These are phyloP conservation scores for Heliothis virescens DNA, from an alignment of 1,140 invertebrate genomes.

Conservation along the genomic window DNA sequence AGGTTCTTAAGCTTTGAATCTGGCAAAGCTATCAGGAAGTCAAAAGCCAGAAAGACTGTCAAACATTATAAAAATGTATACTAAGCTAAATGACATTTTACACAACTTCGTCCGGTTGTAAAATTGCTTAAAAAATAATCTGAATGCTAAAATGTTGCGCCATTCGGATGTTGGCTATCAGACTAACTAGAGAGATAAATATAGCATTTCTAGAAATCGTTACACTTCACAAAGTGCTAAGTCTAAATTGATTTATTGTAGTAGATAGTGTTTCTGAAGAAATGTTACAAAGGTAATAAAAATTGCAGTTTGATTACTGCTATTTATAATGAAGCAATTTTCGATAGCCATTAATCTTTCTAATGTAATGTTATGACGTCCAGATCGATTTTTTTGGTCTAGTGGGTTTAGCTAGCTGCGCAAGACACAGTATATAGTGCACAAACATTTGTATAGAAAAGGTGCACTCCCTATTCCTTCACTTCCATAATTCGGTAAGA, in stretches of 20 bases:
- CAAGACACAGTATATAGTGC: no score
- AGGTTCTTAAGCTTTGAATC: no score
- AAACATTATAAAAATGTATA: no score
- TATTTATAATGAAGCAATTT: neutral
- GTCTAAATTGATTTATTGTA: conserved; percentile 8
- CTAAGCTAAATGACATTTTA: conserved; percentile 1
- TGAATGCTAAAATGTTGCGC: conserved; percentile 22
- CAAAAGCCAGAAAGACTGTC: no score
- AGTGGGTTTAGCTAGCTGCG: no score
- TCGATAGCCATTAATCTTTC: no score
- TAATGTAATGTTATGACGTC: no score
- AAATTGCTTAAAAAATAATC: conserved; percentile 12
- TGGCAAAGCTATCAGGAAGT: no score
- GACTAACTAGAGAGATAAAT: neutral
- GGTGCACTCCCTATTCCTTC: no score
- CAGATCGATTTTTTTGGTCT: no score
- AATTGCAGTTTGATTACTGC: neutral
- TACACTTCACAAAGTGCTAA: neutral
- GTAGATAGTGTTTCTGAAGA: neutral
- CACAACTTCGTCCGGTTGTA: conserved; percentile 12
- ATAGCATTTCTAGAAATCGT: neutral
- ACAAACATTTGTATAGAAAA: no score
- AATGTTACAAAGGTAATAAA: neutral
- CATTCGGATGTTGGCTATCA: conserved; percentile 7
- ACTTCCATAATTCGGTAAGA: no score